Evolutionary conservation across 2,113 vertebrate species (phyloP).

Genomic region (Elanoides forficatus): DNA sequence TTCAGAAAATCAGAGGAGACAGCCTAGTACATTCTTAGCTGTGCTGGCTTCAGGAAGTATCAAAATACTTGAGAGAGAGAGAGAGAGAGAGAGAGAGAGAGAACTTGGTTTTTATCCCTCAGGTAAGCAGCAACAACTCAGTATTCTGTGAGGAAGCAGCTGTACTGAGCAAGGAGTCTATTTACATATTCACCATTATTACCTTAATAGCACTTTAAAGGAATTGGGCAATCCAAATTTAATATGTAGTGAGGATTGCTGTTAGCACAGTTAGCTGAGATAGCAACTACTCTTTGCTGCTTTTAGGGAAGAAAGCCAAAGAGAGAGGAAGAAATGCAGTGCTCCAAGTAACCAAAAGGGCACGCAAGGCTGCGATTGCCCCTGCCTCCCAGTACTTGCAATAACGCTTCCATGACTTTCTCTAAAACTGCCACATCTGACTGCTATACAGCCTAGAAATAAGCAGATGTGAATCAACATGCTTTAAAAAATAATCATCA

Average conservation of each 20-base stretch:
- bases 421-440: neutral
- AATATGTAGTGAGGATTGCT: neutral
- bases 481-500: neutral
- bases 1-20: neutral
- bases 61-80: neutral
- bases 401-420: accelerated
- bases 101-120: neutral
- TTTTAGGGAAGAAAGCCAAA: neutral
- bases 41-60: neutral
- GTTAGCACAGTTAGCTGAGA: neutral
- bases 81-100: neutral
- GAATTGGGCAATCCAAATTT: neutral
- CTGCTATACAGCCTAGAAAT: neutral
- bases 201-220: neutral
- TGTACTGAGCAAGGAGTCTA: neutral
- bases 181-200: neutral
- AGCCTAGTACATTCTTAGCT: neutral
- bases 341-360: neutral
- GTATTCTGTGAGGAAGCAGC: neutral
- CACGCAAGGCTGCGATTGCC: accelerated
- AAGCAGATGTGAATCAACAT: neutral
- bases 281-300: neutral
- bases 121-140: neutral
- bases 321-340: neutral
- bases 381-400: neutral